Evolutionary conservation across 2,888 invertebrate species (phyloP).

Genomic region (Poecilus cupreus): DNA sequence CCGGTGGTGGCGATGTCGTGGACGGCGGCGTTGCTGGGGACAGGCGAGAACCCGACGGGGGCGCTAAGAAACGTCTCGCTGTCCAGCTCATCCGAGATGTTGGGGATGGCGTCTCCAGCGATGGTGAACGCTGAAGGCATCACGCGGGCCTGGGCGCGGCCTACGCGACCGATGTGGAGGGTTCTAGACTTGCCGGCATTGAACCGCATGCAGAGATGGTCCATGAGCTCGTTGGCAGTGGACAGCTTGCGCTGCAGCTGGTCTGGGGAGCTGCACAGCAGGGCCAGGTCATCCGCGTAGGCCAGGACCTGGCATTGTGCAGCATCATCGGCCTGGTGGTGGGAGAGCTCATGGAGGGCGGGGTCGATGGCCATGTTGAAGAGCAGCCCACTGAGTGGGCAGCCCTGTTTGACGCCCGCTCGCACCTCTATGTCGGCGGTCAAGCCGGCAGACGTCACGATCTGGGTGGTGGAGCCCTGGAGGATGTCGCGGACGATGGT

Average conservation of each 20-base stretch:
- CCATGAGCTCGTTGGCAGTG: background rate
- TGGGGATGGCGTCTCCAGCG: background rate
- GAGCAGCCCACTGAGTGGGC: slow-evolving; percentile 23
- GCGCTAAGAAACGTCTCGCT: background rate
- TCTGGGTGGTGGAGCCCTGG: background rate
- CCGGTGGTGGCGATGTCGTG: background rate
- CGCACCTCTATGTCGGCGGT: background rate
- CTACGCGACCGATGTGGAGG: background rate
- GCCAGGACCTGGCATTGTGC: background rate
- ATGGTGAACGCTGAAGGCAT: background rate
- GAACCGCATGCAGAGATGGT: background rate
- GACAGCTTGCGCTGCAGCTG: background rate
- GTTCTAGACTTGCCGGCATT: background rate
- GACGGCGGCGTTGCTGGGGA: background rate
- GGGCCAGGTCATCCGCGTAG: background rate
- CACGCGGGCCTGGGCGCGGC: too few species aligned
- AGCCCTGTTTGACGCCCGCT: slow-evolving; percentile 17
- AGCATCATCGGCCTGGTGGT: background rate
- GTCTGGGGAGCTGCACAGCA: background rate
- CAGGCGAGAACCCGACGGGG: slow-evolving; percentile 1
- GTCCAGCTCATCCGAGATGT: background rate
- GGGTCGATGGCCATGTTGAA: slow-evolving; percentile 18
- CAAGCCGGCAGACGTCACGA: background rate
- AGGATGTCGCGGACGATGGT: background rate
- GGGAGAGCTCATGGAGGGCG: background rate